Evolutionary conservation across 2,797 vertebrate genomes (phyloP).

Genomic region (Fratercula arctica): DNA sequence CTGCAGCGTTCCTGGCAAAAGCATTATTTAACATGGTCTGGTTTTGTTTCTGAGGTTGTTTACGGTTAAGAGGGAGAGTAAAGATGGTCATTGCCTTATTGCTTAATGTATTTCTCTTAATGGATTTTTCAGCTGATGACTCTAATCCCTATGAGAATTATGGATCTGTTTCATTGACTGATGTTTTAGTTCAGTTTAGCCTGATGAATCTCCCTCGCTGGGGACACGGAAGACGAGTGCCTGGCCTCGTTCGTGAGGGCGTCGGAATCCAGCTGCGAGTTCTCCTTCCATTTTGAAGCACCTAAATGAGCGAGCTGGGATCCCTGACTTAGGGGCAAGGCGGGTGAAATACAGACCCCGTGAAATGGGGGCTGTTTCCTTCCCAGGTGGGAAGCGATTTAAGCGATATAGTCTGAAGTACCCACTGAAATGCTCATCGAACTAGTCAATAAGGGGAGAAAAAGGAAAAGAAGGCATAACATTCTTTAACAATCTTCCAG

Average conservation of each 20-base stretch:
- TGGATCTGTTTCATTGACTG: constrained; percentile 38
- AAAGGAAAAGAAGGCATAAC: not conserved
- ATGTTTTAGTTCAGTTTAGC: constrained; percentile 37
- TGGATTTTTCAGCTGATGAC: constrained; percentile 55
- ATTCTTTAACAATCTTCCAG: no score
- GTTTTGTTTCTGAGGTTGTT: not conserved
- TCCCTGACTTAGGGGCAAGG: not conserved
- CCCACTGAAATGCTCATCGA: accelerated
- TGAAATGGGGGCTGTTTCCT: no score
- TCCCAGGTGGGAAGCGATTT: not conserved
- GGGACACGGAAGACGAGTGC: not conserved
- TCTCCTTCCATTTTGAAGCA: not conserved
- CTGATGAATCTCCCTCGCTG: not conserved
- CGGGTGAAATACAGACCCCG: not conserved
- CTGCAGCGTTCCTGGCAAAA: not conserved
- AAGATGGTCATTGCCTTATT: constrained; percentile 18
- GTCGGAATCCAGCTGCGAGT: not conserved
- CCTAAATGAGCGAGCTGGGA: not conserved
- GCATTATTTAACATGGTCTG: not conserved
- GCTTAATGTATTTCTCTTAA: constrained; percentile 62
- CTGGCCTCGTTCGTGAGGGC: not conserved
- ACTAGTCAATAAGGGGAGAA: accelerated
- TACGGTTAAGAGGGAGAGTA: not conserved
- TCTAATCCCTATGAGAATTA: constrained; percentile 67
- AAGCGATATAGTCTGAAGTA: accelerated